These are phyloP conservation scores for Dyspetes luteomarginatus DNA, from an alignment of 2,888 invertebrate species.

Conservation along the genomic window DNA sequence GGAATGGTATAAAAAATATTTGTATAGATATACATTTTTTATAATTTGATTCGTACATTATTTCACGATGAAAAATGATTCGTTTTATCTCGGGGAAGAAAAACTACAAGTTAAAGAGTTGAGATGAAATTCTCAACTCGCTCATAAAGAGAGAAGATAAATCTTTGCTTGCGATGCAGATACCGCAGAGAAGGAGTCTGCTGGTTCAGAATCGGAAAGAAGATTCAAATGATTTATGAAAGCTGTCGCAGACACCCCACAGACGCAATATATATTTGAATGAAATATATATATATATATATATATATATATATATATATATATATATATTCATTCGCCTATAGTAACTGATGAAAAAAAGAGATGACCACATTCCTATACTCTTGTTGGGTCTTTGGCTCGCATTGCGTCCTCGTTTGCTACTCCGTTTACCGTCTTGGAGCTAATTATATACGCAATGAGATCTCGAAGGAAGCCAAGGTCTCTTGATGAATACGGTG, in stretches of 20 bases:
- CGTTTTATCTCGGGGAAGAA: too few species aligned
- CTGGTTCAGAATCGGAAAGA: conserved; percentile 17
- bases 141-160: conserved; percentile 10
- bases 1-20: too few species aligned
- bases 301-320: not conserved
- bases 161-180: conserved; percentile 13
- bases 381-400: conserved; percentile 8
- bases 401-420: conserved; percentile 32
- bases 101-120: not conserved
- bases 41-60: too few species aligned
- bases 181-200: not conserved
- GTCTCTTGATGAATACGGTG: not conserved
- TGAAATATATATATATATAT: conserved; percentile 29
- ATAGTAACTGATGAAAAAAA: conserved; percentile 10
- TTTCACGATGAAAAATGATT: too few species aligned
- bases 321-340: not conserved
- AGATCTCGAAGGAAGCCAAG: conserved; percentile 28
- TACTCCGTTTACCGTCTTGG: conserved; percentile 26
- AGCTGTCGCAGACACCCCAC: conserved; percentile 17
- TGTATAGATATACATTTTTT: too few species aligned
- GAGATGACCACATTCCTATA: not conserved
- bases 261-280: conserved; percentile 33
- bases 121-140: not conserved
- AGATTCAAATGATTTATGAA: conserved; percentile 50
- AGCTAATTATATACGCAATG: conserved; percentile 44